These are phyloP conservation scores for Thecocarcelia acutangulata DNA, from an alignment of 2,888 invertebrate species.

Conservation along the genomic window DNA sequence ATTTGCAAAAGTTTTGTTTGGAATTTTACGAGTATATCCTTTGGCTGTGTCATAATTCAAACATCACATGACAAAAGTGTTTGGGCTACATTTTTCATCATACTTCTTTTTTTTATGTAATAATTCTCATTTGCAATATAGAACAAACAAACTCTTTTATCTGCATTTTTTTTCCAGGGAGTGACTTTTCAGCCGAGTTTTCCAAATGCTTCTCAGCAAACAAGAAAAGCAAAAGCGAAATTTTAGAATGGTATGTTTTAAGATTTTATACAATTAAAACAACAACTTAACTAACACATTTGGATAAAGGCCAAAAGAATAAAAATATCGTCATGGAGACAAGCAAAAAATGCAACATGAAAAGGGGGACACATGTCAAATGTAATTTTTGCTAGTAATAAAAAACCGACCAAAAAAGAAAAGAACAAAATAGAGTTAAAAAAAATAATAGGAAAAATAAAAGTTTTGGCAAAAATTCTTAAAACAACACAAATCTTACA, in stretches of 20 bases:
- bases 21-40: slow-evolving; percentile 36
- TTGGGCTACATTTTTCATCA: neutral
- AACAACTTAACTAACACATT: slow-evolving; percentile 61
- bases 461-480: too few species aligned
- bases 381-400: slow-evolving; percentile 37
- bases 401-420: neutral
- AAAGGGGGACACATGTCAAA: slow-evolving; percentile 50
- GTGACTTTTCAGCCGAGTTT: slow-evolving; percentile 39
- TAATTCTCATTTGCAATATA: slow-evolving; percentile 22
- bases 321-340: slow-evolving; percentile 33
- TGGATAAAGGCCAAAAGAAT: slow-evolving; percentile 64
- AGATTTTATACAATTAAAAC: slow-evolving; percentile 42
- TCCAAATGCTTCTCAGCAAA: slow-evolving; percentile 5
- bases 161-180: slow-evolving; percentile 31
- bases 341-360: slow-evolving; percentile 23
- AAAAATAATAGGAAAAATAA: neutral
- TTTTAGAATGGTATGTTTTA: slow-evolving; percentile 46
- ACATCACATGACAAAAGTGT: slow-evolving; percentile 7
- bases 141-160: slow-evolving; percentile 24
- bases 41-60: slow-evolving; percentile 32
- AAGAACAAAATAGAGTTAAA: neutral
- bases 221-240: slow-evolving; percentile 16
- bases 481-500: too few species aligned
- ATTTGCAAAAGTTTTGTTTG: slow-evolving; percentile 5
- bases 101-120: neutral